Evolutionary conservation across 2,797 vertebrate genomes (phyloP).

Genomic region (Arctocebus calabarensis): DNA sequence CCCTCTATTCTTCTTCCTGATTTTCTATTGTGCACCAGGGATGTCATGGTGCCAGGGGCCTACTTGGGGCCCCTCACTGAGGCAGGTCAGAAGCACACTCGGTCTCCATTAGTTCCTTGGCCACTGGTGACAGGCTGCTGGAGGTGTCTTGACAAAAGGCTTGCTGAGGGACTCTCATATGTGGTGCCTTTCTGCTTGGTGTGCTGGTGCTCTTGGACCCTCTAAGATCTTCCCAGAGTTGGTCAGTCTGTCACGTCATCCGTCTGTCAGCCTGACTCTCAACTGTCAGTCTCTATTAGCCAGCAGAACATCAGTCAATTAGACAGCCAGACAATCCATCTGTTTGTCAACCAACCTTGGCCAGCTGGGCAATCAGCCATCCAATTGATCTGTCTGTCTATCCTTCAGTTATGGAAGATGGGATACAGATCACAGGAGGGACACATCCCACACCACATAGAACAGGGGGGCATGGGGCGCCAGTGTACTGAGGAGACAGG

Average conservation of each 20-base stretch:
- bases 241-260: slow-evolving; percentile 52
- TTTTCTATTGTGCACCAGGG: slow-evolving; percentile 17
- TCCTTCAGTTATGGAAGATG: background rate
- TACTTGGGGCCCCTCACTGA: background rate
- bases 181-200: slow-evolving; percentile 9
- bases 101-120: slow-evolving; percentile 56
- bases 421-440: slow-evolving; percentile 19
- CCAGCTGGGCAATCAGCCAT: background rate
- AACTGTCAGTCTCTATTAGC: slow-evolving; percentile 49
- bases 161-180: slow-evolving; percentile 26
- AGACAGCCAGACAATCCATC: background rate
- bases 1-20: background rate
- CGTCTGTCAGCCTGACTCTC: slow-evolving; percentile 61
- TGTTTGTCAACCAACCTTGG: slow-evolving; percentile 37
- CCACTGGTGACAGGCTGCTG: slow-evolving; percentile 61
- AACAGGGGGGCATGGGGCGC: background rate
- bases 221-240: slow-evolving; percentile 33
- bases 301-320: slow-evolving; percentile 4
- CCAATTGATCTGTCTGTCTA: slow-evolving; percentile 30
- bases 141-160: slow-evolving; percentile 64
- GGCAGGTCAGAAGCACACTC: slow-evolving; percentile 47
- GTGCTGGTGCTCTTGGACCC: slow-evolving; percentile 6
- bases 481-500: background rate
- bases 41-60: background rate
- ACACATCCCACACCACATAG: background rate